Conservation (phyloP, 1,140 invertebrate genomes). For the Drosophila miranda region DNA sequence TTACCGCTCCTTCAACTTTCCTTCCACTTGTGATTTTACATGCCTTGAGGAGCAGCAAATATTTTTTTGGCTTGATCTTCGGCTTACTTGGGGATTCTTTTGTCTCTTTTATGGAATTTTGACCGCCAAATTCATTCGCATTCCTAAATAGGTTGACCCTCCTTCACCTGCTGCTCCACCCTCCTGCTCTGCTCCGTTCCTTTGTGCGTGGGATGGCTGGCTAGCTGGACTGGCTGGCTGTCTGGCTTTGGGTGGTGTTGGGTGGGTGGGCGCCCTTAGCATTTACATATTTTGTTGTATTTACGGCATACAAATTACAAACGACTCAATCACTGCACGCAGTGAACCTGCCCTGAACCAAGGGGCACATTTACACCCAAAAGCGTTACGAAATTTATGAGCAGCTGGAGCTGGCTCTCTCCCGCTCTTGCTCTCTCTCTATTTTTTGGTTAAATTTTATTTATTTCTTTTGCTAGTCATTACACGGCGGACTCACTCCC, state of each 20-base stretch:
- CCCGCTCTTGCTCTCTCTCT: constrained; percentile 29
- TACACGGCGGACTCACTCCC: constrained; percentile 47
- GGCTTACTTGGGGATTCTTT: too few relatives aligned
- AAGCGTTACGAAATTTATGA: constrained; percentile 56
- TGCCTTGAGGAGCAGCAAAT: too few relatives aligned
- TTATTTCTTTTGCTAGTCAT: constrained; percentile 77
- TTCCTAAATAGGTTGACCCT: constrained; percentile 1
- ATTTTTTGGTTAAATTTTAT: constrained; percentile 52
- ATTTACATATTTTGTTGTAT: constrained; percentile 45
- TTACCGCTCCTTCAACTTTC: too few relatives aligned
- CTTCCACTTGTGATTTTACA: too few relatives aligned
- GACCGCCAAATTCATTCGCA: constrained; percentile 4
- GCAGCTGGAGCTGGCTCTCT: constrained; percentile 49
- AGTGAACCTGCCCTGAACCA: constrained; percentile 50
- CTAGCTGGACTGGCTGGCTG: neutral
- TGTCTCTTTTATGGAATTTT: too few relatives aligned
- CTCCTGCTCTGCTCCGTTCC: constrained; percentile 1
- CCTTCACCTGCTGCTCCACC: neutral
- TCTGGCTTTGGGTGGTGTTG: constrained; percentile 16
- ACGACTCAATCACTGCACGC: constrained; percentile 26
- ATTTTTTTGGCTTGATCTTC: too few relatives aligned
- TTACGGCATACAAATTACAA: constrained; percentile 25
- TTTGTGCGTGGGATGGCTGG: constrained; percentile 6
- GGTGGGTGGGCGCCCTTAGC: constrained; percentile 36
- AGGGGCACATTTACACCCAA: constrained; percentile 46